These are phyloP conservation scores for Procambarus virginalis DNA, from an alignment of 1,140 invertebrate genomes.

Conservation along the genomic window DNA sequence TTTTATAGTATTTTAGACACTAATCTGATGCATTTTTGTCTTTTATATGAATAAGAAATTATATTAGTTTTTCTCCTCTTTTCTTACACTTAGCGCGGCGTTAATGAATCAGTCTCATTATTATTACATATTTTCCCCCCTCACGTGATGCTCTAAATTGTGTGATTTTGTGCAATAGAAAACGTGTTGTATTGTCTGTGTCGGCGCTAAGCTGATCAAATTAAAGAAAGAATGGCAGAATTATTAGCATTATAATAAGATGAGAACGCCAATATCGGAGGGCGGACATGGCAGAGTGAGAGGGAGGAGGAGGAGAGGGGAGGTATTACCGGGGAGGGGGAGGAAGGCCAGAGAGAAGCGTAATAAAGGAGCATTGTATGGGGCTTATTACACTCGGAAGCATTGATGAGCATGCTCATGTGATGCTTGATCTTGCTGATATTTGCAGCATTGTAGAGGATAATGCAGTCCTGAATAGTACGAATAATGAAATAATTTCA, in stretches of 20 bases:
- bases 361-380: too few relatives aligned
- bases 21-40: conserved; percentile 25
- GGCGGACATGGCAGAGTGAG: background rate
- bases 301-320: too few relatives aligned
- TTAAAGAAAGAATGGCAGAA: conserved; percentile 48
- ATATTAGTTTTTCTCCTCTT: background rate
- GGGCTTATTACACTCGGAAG: too few relatives aligned
- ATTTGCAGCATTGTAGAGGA: too few relatives aligned
- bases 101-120: background rate
- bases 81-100: background rate
- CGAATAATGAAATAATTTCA: too few relatives aligned
- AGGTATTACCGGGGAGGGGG: too few relatives aligned
- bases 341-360: too few relatives aligned
- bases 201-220: conserved; percentile 53
- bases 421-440: too few relatives aligned
- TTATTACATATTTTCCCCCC: background rate
- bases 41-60: background rate
- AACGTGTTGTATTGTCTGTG: conserved; percentile 43
- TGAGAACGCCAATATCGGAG: background rate
- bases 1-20: background rate
- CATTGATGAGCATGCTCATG: too few relatives aligned
- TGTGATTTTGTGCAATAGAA: conserved; percentile 39
- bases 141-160: background rate
- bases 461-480: too few relatives aligned
- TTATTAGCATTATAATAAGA: conserved; percentile 57